Evolutionary conservation across 2,797 vertebrate genomes (phyloP).

Genomic region (Leptoclinus maculatus): DNA sequence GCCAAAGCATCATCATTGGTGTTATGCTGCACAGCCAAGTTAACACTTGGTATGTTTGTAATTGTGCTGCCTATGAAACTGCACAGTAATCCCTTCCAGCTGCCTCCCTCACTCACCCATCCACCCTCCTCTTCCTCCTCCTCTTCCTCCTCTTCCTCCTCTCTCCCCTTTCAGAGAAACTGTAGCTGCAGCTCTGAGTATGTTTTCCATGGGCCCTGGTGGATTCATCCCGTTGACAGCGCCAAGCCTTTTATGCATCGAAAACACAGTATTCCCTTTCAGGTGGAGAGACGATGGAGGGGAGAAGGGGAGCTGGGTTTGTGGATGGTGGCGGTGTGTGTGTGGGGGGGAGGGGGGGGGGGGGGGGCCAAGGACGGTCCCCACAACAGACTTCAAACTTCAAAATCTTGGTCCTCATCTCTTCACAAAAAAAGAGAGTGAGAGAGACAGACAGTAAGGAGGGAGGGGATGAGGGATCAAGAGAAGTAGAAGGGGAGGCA

Average conservation of each 20-base stretch:
- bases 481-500: slow-evolving; percentile 55
- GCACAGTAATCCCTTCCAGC: slow-evolving; percentile 81
- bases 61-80: slow-evolving; percentile 79
- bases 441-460: slow-evolving; percentile 66
- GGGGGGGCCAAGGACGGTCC: slow-evolving; percentile 48
- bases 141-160: slow-evolving; percentile 44
- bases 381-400: slow-evolving; percentile 62
- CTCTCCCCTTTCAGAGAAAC: slow-evolving; percentile 74
- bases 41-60: slow-evolving; percentile 79
- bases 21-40: slow-evolving; percentile 73
- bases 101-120: slow-evolving; percentile 78
- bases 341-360: slow-evolving; percentile 4
- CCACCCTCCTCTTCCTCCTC: slow-evolving; percentile 52
- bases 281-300: slow-evolving; percentile 75
- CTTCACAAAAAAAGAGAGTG: slow-evolving; percentile 57
- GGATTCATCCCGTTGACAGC: slow-evolving; percentile 80
- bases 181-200: slow-evolving; percentile 72
- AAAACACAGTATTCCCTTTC: slow-evolving; percentile 82
- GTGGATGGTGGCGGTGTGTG: slow-evolving; percentile 27
- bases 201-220: slow-evolving; percentile 76
- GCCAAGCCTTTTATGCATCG: slow-evolving; percentile 80
- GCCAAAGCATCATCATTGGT: slow-evolving; percentile 64
- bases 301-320: slow-evolving; percentile 54
- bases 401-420: slow-evolving; percentile 73
- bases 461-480: slow-evolving; percentile 64